Conservation (phyloP, 1,140 invertebrate genomes). For the Drosophila baimaii region DNA sequence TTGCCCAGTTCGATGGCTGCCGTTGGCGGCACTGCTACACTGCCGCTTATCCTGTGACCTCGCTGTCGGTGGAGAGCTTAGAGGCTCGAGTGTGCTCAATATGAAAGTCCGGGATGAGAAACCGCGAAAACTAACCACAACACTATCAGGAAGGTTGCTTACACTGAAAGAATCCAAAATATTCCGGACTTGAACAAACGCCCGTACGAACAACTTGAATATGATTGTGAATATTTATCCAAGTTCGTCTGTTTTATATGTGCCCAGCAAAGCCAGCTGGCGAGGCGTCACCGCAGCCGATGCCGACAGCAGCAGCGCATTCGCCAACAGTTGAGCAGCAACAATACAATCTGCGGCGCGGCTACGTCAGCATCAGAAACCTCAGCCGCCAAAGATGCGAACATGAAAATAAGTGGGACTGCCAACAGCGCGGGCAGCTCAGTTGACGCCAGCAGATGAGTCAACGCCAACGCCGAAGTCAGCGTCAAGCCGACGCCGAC, state of each 20-base stretch:
- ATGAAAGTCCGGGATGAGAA: neutral
- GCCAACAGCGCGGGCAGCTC: slow-evolving; percentile 13
- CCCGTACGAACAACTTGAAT: slow-evolving; percentile 70
- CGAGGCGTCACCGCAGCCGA: slow-evolving; percentile 45
- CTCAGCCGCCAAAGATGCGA: slow-evolving; percentile 62
- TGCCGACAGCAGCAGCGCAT: slow-evolving; percentile 34
- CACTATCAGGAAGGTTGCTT: slow-evolving; percentile 18
- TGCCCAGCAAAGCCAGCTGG: slow-evolving; percentile 53
- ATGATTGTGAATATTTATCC: slow-evolving; percentile 79
- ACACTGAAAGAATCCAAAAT: slow-evolving; percentile 32
- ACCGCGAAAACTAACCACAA: neutral
- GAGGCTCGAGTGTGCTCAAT: neutral
- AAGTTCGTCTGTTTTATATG: slow-evolving; percentile 78
- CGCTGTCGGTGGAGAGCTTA: neutral
- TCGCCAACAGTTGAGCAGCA: slow-evolving; percentile 11
- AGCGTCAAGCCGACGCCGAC: slow-evolving; percentile 22
- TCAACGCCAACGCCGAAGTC: slow-evolving; percentile 15
- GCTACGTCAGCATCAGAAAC: slow-evolving; percentile 21
- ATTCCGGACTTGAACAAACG: slow-evolving; percentile 43
- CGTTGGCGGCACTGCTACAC: slow-evolving; percentile 1
- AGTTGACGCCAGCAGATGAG: slow-evolving; percentile 37
- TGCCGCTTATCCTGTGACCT: neutral
- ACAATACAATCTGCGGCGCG: slow-evolving; percentile 21
- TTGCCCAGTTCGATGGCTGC: neutral
- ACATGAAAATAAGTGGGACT: slow-evolving; percentile 62